phyloP scores from a whole-genome alignment of 2,113 vertebrate genomes.

The Corythoichthys haematopterus region DNA sequence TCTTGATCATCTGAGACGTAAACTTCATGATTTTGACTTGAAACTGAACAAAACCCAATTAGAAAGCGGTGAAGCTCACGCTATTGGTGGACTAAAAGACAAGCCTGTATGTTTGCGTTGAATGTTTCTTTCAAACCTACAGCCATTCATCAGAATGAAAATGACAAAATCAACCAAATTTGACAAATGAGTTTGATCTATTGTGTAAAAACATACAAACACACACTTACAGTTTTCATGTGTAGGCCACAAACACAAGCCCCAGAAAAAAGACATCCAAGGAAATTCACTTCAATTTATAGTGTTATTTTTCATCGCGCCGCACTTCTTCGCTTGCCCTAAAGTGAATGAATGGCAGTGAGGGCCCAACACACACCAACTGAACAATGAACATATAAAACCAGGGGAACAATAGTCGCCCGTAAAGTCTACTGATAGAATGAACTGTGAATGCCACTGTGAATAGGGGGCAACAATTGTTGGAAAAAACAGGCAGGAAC shows the following conservation, averaged over 20 bases:
- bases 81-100: conserved; percentile 3
- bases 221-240: neutral
- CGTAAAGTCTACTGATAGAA: conserved; percentile 31
- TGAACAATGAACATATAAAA: conserved; percentile 56
- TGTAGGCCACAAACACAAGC: conserved; percentile 29
- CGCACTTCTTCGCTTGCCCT: conserved; percentile 33
- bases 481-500: conserved; percentile 2
- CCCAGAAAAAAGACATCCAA: conserved; percentile 31
- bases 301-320: conserved; percentile 22
- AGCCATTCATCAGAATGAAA: too few species aligned
- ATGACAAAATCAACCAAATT: too few species aligned
- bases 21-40: neutral
- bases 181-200: neutral
- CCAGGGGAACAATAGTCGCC: conserved; percentile 37
- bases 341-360: conserved; percentile 40
- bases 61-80: neutral
- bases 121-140: conserved; percentile 10
- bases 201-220: conserved; percentile 4
- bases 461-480: conserved; percentile 15
- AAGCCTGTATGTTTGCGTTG: conserved; percentile 10
- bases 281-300: conserved; percentile 25
- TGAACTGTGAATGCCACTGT: conserved; percentile 14
- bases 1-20: too few species aligned
- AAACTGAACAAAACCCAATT: neutral
- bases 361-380: conserved; percentile 31